phyloP scores from a whole-genome alignment of 2,113 vertebrate species.

The Odontophorus gujanensis region DNA sequence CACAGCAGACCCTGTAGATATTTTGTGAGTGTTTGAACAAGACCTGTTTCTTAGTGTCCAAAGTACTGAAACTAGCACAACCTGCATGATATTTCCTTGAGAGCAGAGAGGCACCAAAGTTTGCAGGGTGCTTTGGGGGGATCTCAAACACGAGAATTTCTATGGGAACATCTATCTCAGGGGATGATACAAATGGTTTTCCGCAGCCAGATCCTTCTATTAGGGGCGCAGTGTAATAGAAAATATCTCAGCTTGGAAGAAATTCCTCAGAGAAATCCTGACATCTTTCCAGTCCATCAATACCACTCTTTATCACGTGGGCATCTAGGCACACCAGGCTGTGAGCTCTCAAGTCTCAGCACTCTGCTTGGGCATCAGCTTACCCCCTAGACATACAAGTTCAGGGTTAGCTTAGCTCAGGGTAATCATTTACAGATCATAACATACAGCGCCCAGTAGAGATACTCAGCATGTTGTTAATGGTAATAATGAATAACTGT shows the following conservation, averaged over 20 bases:
- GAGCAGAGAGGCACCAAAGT: background rate
- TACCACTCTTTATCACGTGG: rapidly evolving
- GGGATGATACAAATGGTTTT: background rate
- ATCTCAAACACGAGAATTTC: background rate
- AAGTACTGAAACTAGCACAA: background rate
- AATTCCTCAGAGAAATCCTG: background rate
- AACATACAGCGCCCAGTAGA: background rate
- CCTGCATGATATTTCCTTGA: background rate
- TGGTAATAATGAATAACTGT: background rate
- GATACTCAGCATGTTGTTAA: background rate
- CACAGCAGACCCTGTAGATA: rapidly evolving
- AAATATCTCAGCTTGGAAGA: background rate
- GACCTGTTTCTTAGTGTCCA: background rate
- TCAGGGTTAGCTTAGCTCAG: background rate
- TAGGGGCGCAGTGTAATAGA: background rate
- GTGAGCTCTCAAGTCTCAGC: background rate
- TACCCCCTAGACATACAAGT: background rate
- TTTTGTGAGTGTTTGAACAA: background rate
- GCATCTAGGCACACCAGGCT: rapidly evolving
- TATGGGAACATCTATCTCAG: rapidly evolving
- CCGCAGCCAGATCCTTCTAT: background rate
- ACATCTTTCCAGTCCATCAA: background rate
- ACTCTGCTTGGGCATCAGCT: background rate
- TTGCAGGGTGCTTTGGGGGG: background rate
- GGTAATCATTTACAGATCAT: background rate